A percentile compares a stretch with the other conserved stretches of the same genome.
Conservation (phyloP, 2,797 vertebrate genomes). For the Chaetophractus vellerosus region DNA sequence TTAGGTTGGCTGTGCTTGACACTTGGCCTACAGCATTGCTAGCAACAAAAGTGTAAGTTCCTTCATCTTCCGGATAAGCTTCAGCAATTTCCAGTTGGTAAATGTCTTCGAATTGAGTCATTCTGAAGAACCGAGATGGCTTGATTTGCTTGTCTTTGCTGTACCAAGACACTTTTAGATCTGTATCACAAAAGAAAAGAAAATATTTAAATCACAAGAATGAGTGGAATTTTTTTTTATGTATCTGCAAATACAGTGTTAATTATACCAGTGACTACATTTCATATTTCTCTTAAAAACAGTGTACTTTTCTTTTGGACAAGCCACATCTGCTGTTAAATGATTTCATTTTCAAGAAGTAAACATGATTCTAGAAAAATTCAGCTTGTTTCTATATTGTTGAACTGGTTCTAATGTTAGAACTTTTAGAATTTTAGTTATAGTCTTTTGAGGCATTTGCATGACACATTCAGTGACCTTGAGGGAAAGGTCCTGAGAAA, state of each 20-base stretch:
- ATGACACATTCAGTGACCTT: neutral
- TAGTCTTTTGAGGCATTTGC: constrained; percentile 6
- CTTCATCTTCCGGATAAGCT: constrained; percentile 97
- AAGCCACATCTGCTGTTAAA: neutral
- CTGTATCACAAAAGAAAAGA: constrained; percentile 87
- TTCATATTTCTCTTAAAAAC: constrained; percentile 25
- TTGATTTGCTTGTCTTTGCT: constrained; percentile 97
- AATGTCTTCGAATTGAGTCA: constrained; percentile 98
- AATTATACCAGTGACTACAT: neutral
- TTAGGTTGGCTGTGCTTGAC: constrained; percentile 95
- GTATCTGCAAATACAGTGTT: constrained; percentile 10
- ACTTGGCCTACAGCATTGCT: constrained; percentile 94
- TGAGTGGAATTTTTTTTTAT: neutral
- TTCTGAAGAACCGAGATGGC: constrained; percentile 96
- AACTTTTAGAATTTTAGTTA: constrained; percentile 24
- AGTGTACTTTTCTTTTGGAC: neutral
- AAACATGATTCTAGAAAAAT: constrained; percentile 53
- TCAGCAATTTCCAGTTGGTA: constrained; percentile 97
- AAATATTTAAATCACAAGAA: constrained; percentile 26
- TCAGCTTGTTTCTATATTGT: neutral
- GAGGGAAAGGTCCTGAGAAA: neutral
- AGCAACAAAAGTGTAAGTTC: constrained; percentile 95
- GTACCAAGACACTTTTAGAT: constrained; percentile 97
- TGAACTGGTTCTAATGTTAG: constrained; percentile 5
- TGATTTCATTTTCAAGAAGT: constrained; percentile 46